Conservation (phyloP, 2,797 vertebrate species). For the Lacerta bilineata region DNA sequence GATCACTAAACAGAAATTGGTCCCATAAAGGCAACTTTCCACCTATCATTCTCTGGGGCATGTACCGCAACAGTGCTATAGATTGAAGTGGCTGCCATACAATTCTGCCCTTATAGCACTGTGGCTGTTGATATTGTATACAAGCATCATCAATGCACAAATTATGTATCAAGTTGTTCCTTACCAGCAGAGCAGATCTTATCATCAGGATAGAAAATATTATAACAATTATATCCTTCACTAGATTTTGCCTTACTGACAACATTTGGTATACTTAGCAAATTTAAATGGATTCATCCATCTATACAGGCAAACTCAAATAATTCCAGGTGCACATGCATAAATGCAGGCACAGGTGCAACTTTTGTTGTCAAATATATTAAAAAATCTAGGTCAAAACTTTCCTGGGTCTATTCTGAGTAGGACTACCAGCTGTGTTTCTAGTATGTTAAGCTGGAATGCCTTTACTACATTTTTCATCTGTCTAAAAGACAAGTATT, state of each 20-base stretch:
- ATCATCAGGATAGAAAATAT: background rate
- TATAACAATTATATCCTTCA: background rate
- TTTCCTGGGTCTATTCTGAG: no score
- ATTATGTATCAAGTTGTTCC: background rate
- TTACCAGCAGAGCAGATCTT: slow-evolving; percentile 11
- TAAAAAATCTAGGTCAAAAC: background rate
- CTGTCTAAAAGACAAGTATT: background rate
- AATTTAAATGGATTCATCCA: background rate
- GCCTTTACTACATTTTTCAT: background rate
- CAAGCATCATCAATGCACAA: background rate
- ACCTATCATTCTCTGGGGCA: background rate
- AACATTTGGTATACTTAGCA: background rate
- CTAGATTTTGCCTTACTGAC: background rate
- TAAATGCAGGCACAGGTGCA: background rate
- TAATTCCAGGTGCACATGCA: background rate
- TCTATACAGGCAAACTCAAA: background rate
- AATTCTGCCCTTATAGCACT: slow-evolving; percentile 5
- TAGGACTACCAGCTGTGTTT: no score
- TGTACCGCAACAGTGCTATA: background rate
- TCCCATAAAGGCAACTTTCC: slow-evolving; percentile 8
- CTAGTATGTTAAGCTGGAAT: background rate
- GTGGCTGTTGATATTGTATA: background rate
- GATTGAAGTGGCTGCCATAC: slow-evolving; percentile 19
- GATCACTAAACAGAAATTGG: slow-evolving; percentile 1
- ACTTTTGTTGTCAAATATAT: background rate